Evolutionary conservation across 1,140 invertebrate species (phyloP).

Genomic region (Macrosteles quadrilineatus): DNA sequence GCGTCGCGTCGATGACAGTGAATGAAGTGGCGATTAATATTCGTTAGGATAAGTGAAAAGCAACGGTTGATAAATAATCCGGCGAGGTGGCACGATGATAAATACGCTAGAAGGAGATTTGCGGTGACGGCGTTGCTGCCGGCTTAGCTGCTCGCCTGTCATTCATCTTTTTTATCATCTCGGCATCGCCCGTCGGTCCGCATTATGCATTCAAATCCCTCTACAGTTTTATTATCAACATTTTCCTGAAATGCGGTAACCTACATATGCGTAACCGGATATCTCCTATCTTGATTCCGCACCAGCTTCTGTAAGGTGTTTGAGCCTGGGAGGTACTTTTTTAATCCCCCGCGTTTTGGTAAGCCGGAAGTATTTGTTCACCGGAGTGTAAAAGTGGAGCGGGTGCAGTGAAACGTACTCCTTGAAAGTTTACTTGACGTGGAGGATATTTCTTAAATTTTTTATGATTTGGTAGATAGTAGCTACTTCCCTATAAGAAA

Average conservation of each 20-base stretch:
- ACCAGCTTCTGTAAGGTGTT: no score
- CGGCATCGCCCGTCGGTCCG: background rate
- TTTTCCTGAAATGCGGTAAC: background rate
- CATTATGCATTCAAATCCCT: constrained; percentile 21
- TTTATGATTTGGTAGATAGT: no score
- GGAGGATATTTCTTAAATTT: no score
- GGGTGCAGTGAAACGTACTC: no score
- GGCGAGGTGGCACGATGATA: background rate
- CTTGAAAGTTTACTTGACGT: no score
- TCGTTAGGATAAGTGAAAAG: constrained; percentile 26
- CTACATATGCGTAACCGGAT: background rate
- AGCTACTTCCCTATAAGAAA: no score
- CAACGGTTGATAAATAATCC: background rate
- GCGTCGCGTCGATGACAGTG: no score
- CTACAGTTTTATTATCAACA: constrained; percentile 2
- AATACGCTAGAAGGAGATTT: background rate
- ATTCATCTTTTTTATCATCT: constrained; percentile 25
- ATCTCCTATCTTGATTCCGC: background rate
- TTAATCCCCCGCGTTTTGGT: no score
- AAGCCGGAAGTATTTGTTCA: no score
- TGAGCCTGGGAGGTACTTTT: no score
- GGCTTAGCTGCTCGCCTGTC: constrained; percentile 2
- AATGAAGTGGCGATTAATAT: constrained; percentile 11
- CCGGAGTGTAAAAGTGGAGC: no score
- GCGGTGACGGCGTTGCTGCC: background rate